These are phyloP conservation scores for Callyntrura guangdongensis DNA, from an alignment of 2,888 invertebrate genomes.

Conservation along the genomic window DNA sequence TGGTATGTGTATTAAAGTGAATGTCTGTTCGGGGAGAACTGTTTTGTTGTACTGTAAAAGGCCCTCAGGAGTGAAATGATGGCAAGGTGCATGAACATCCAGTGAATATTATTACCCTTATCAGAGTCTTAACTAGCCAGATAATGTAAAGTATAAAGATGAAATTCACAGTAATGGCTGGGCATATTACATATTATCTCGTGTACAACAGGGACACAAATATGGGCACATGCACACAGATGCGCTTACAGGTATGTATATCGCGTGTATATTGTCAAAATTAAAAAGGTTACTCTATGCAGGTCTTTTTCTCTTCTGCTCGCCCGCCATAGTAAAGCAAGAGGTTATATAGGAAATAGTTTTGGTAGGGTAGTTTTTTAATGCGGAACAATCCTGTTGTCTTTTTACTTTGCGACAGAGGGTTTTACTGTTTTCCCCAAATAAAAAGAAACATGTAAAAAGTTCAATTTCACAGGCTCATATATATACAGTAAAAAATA, in stretches of 20 bases:
- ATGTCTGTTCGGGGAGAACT: slow-evolving; percentile 38
- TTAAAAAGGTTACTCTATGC: no score
- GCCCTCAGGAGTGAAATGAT: slow-evolving; percentile 63
- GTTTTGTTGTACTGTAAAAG: slow-evolving; percentile 34
- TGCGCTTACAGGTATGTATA: not conserved
- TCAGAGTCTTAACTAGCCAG: slow-evolving; percentile 69
- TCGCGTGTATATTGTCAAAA: not conserved
- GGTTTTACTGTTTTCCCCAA: no score
- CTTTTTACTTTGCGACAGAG: no score
- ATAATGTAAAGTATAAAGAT: slow-evolving; percentile 43
- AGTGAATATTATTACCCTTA: slow-evolving; percentile 75
- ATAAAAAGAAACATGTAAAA: no score
- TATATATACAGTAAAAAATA: no score
- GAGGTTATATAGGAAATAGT: no score
- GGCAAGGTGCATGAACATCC: slow-evolving; percentile 62
- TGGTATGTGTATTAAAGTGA: not conserved
- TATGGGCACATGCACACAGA: not conserved
- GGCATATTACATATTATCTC: not conserved
- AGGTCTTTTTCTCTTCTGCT: no score
- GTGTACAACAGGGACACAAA: not conserved
- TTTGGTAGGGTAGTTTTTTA: no score
- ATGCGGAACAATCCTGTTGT: no score
- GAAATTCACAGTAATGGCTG: slow-evolving; percentile 23
- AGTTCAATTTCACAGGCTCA: no score
- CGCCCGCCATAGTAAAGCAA: no score